Base-by-base conservation (phyloP, 1,140 invertebrate species). In the Planococcus citri region DNA sequence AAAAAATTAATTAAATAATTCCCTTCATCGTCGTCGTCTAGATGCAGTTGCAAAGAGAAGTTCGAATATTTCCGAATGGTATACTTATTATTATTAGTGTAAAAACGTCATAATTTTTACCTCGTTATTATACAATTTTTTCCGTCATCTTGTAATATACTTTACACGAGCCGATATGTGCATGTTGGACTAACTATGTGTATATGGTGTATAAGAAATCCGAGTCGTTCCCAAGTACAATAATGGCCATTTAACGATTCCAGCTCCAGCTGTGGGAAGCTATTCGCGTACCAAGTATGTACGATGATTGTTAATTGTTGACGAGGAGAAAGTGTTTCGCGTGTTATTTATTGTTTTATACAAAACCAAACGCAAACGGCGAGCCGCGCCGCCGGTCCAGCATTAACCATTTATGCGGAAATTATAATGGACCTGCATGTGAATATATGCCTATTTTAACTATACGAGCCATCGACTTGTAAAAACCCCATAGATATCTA, bases 211-310 rank as follows among this genome's bases (percentile, higher is more conserved):
- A 33, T 33, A 33, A 33, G 29, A 33, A 12, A 33, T 33, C 29
- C 4, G n/a, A n/a, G 4, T 12, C 29, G 29, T 33, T 51, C 41
- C 41, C 41, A 51, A 51, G 41, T 51, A 51, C 41, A 14, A n/a
- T 51, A 51, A 51, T 51, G 41, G n/a, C 41, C 41, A n/a, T 51
- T 51, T 51, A 51, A 51, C 41, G 41, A 51, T 51, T 51, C 41
- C 41, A 51, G 17, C 6, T 51, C 41, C 41, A 51, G 17, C 6
- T 51, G 41, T 51, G 41, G 41, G 41, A 51, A 51, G 41, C 41
- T 51, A 51, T 51, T 51, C 41, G 41, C 17, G n/a, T n/a, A n/a
- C n/a, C n/a, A n/a, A n/a, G n/a, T n/a, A n/a, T n/a, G n/a, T n/a
- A n/a, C n/a, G 41, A 17, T 51, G n/a, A 51, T 51, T 51, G 41